phyloP scores from a whole-genome alignment of 2,888 invertebrate genomes.

The Machimus rusticus region DNA sequence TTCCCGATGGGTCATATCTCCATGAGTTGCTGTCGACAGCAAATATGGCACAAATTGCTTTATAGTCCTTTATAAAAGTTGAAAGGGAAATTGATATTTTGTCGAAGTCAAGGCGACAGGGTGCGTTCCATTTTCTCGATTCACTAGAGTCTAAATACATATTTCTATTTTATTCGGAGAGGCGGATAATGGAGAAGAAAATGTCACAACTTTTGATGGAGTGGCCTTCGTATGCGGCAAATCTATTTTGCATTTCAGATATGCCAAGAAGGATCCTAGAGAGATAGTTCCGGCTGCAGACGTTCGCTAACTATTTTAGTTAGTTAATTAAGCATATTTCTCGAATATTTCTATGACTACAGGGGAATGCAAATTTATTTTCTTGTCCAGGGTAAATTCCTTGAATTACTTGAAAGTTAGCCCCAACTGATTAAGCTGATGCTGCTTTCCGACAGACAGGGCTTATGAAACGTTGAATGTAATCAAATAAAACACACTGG shows the following conservation, averaged over 20 bases:
- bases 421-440: background rate
- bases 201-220: background rate
- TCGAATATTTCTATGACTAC: background rate
- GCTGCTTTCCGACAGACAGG: background rate
- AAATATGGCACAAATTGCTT: background rate
- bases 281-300: background rate
- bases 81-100: background rate
- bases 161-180: background rate
- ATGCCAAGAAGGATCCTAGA: background rate
- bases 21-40: background rate
- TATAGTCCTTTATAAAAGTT: background rate
- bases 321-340: background rate
- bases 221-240: background rate
- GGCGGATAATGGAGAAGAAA: background rate
- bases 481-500: background rate
- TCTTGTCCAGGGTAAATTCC: background rate
- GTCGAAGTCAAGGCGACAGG: background rate
- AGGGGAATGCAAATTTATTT: background rate
- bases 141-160: no score
- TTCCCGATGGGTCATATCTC: background rate
- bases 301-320: background rate
- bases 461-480: background rate
- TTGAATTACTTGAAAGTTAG: background rate
- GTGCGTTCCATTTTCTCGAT: background rate
- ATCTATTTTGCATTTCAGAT: background rate